These are phyloP conservation scores for Ptilorrhoa leucosticta DNA, from an alignment of 2,113 vertebrate genomes.

Conservation along the genomic window DNA sequence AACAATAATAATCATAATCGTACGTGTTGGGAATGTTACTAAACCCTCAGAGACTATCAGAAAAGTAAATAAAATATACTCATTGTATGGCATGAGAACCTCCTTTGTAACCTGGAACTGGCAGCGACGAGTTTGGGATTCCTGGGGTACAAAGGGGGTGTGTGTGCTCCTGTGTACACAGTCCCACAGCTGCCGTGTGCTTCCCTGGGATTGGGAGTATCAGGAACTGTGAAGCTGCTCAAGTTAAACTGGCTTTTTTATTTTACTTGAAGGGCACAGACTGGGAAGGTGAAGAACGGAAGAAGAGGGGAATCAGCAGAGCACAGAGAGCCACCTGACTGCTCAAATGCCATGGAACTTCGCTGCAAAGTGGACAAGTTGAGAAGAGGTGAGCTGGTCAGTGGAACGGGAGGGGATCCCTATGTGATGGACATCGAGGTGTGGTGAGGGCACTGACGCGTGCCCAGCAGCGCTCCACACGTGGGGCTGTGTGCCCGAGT, in stretches of 20 bases:
- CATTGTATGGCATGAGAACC: background rate
- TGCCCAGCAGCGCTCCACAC: background rate
- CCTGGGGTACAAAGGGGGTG: background rate
- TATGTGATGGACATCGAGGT: accelerated
- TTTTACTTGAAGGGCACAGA: background rate
- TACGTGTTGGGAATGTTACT: slow-evolving; percentile 4
- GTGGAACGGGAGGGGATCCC: background rate
- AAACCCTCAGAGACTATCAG: slow-evolving; percentile 23
- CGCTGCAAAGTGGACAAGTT: background rate
- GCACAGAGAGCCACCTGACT: background rate
- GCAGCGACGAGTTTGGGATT: slow-evolving; percentile 47
- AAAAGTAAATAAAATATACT: slow-evolving; percentile 38
- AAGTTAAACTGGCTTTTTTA: background rate
- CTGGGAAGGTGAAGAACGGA: background rate
- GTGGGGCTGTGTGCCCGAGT: accelerated
- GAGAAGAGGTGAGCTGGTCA: background rate
- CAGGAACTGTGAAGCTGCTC: background rate
- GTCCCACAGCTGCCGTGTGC: background rate
- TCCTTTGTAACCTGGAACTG: slow-evolving; percentile 2
- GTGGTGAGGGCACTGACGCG: accelerated
- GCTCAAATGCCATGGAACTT: background rate
- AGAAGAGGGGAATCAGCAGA: background rate
- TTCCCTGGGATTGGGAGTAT: background rate
- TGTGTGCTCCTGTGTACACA: background rate
- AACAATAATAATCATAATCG: background rate